Percentiles rank a stretch among this genome's conserved stretches.
Conservation (phyloP, 1,140 invertebrate species). For the Drosophila prosaltans region DNA sequence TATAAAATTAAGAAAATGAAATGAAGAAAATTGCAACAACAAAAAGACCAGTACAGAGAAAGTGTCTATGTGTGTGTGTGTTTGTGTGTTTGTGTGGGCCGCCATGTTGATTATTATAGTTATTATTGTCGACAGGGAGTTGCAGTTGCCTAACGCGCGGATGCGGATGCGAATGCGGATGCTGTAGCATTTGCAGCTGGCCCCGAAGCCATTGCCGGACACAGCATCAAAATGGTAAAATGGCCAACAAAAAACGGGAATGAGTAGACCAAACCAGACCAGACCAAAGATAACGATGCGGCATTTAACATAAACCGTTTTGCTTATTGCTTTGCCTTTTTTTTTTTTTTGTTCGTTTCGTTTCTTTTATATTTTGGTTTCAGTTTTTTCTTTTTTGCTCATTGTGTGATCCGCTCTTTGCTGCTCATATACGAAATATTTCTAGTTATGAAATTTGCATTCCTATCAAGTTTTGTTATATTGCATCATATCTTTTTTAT, state of each 20-base stretch:
- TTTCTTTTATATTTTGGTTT: constrained; percentile 5
- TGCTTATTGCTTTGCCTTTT: constrained; percentile 38
- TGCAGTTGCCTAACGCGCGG: constrained; percentile 35
- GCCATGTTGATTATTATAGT: constrained; percentile 74
- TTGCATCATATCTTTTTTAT: background rate
- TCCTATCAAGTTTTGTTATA: background rate
- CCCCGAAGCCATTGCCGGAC: constrained; percentile 32
- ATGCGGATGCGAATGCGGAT: constrained; percentile 28
- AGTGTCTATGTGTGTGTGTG: constrained; percentile 16
- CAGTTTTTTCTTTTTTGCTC: background rate
- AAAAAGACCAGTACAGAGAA: constrained; percentile 15
- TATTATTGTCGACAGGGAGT: constrained; percentile 63
- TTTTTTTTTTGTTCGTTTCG: background rate
- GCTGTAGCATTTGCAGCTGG: constrained; percentile 52
- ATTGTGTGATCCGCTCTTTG: background rate
- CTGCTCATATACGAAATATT: background rate
- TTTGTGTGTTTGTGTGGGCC: constrained; percentile 32
- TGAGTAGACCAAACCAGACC: constrained; percentile 9
- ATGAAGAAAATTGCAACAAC: constrained; percentile 47
- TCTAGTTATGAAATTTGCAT: background rate
- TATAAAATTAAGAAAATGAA: constrained; percentile 78
- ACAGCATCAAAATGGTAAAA: background rate
- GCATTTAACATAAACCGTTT: constrained; percentile 67
- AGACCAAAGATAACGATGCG: constrained; percentile 60
- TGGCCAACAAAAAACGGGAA: background rate